A percentile compares a stretch with the other conserved stretches of the same genome.
Evolutionary conservation across 2,797 vertebrate species (phyloP).

Genomic region (Lophius americanus): DNA sequence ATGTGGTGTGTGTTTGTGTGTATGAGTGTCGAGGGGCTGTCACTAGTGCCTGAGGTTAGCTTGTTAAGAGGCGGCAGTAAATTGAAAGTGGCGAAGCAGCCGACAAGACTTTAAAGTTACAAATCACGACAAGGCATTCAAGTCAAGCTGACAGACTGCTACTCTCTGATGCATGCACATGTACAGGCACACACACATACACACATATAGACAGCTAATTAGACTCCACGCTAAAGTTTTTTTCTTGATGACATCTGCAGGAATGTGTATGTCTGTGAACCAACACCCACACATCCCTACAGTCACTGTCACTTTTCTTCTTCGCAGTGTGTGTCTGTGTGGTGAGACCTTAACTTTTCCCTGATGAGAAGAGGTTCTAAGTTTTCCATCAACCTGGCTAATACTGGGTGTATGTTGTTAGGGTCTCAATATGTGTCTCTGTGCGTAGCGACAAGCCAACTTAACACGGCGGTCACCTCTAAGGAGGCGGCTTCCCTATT

Average conservation of each 20-base stretch:
- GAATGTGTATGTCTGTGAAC: conserved; percentile 1
- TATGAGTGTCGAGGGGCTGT: neutral
- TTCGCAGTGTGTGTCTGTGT: conserved; percentile 22
- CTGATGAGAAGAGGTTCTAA: neutral
- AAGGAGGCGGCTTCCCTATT: conserved; percentile 12
- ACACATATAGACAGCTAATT: conserved; percentile 46
- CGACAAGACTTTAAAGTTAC: conserved; percentile 72
- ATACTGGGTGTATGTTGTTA: neutral
- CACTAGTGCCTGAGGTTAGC: conserved; percentile 39
- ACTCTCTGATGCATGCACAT: conserved; percentile 43
- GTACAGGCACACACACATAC: conserved; percentile 37
- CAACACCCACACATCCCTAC: neutral
- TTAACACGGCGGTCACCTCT: conserved; percentile 22
- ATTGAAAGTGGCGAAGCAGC: conserved; percentile 76
- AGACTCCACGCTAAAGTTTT: conserved; percentile 22
- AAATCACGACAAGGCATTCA: conserved; percentile 69
- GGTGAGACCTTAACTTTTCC: conserved; percentile 12
- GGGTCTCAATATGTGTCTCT: conserved; percentile 8
- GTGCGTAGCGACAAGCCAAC: neutral
- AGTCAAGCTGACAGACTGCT: conserved; percentile 60
- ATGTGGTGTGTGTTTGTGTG: conserved; percentile 1
- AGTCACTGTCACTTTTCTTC: conserved; percentile 26
- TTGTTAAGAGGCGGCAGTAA: conserved; percentile 64
- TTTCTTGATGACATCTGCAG: conserved; percentile 39
- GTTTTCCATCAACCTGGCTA: too few relatives aligned